phyloP scores from a whole-genome alignment of 2,113 vertebrate species.

The Colius striatus region DNA sequence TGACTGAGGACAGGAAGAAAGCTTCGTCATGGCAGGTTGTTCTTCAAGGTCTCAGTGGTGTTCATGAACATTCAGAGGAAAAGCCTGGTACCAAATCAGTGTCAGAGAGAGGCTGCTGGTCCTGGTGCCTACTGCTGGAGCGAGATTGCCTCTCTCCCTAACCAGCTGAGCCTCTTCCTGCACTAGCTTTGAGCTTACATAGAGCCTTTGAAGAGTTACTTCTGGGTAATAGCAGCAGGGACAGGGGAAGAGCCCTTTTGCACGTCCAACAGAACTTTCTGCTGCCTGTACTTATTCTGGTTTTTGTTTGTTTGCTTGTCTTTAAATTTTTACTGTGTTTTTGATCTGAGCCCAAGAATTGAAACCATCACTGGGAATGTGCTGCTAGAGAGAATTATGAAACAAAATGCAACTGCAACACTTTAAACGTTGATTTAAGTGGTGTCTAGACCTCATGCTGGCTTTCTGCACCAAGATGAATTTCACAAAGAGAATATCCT shows the following conservation, averaged over 20 bases:
- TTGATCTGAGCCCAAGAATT: conserved; percentile 50
- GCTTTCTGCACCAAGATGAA: conserved; percentile 19
- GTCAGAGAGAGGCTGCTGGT: neutral
- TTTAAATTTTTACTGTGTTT: conserved; percentile 49
- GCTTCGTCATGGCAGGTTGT: neutral
- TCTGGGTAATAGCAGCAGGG: neutral
- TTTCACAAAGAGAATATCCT: neutral
- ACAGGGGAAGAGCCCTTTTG: neutral
- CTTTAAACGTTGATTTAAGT: conserved; percentile 59
- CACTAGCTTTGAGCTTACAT: neutral
- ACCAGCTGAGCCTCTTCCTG: neutral
- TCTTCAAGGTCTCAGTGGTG: neutral
- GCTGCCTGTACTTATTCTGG: neutral
- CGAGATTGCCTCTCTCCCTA: neutral
- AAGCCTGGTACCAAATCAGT: neutral
- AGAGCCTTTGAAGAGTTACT: neutral
- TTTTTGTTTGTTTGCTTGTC: conserved; percentile 49
- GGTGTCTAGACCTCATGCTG: conserved; percentile 51
- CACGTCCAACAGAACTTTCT: neutral
- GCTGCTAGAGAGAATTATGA: conserved; percentile 26
- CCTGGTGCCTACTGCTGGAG: neutral
- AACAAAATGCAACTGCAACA: conserved; percentile 50
- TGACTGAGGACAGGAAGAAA: neutral
- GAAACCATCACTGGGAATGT: conserved; percentile 42
- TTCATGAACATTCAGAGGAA: neutral